Percentiles rank a stretch among this genome's conserved stretches.
Conservation (phyloP, 1,140 invertebrate genomes). For the Drosophila pandora region DNA sequence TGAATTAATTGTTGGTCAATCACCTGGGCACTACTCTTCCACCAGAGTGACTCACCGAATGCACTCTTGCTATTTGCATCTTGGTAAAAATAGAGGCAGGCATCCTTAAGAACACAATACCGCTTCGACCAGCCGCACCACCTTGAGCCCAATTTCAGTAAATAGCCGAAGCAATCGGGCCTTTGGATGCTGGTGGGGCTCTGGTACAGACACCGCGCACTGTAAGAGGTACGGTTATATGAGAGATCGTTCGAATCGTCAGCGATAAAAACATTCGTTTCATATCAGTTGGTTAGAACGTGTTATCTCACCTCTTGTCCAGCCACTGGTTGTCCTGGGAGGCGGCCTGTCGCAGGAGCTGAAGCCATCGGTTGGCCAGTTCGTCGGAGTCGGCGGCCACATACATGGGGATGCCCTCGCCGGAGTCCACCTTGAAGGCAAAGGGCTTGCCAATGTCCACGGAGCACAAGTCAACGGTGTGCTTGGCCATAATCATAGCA, state of each 20-base stretch:
- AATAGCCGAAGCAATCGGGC: constrained; percentile 95
- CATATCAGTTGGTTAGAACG: constrained; percentile 22
- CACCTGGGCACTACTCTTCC: constrained; percentile 20
- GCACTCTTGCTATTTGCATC: constrained; percentile 93
- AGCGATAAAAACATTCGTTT: background rate
- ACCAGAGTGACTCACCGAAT: constrained; percentile 87
- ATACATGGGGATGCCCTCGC: constrained; percentile 90
- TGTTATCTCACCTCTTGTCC: constrained; percentile 85
- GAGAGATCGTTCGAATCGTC: constrained; percentile 15
- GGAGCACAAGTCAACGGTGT: constrained; percentile 87
- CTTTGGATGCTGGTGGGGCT: constrained; percentile 89
- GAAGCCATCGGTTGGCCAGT: constrained; percentile 89
- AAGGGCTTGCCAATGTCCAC: constrained; percentile 84
- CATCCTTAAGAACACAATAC: constrained; percentile 98
- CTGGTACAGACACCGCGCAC: constrained; percentile 88
- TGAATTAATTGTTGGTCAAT: constrained; percentile 59
- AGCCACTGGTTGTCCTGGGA: constrained; percentile 90
- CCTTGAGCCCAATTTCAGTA: constrained; percentile 91
- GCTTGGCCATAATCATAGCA: constrained; percentile 93
- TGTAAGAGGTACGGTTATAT: constrained; percentile 48
- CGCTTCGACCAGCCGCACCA: constrained; percentile 94
- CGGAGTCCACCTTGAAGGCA: constrained; percentile 90
- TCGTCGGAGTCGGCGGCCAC: constrained; percentile 92
- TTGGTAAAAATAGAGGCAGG: constrained; percentile 96
- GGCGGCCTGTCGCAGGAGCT: constrained; percentile 89